A percentile compares a stretch with the other conserved stretches of the same genome.
These are phyloP conservation scores for Phylloscopus trochilus DNA, from an alignment of 2,113 vertebrate species.

Conservation along the genomic window DNA sequence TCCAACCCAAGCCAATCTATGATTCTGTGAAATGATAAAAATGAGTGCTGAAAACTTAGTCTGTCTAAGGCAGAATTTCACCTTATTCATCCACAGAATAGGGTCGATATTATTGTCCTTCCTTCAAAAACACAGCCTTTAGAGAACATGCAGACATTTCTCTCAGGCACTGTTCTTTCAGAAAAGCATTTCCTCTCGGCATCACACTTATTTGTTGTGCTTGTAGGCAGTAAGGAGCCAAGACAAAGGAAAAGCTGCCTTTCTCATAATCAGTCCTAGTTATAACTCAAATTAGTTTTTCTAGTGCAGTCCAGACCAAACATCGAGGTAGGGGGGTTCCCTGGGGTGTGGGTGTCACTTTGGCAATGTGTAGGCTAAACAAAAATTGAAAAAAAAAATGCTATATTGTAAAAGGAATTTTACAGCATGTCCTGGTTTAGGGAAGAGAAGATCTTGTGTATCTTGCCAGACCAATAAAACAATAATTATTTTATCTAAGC, in stretches of 20 bases:
- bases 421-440: background rate
- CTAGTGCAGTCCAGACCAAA: background rate
- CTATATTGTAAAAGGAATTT: background rate
- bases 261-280: background rate
- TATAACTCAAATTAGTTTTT: background rate
- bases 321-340: fast-evolving
- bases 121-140: background rate
- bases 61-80: background rate
- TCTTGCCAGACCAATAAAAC: background rate
- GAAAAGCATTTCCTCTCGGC: background rate
- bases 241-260: background rate
- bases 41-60: fast-evolving
- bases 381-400: background rate
- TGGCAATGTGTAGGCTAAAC: background rate
- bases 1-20: background rate
- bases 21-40: background rate
- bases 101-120: background rate
- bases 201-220: background rate
- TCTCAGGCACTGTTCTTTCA: background rate
- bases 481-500: background rate
- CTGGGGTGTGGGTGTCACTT: fast-evolving
- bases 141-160: background rate
- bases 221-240: background rate
- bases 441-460: background rate
- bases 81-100: background rate